Base-by-base conservation (phyloP, 1,140 invertebrate genomes). In the Lordiphosa collinella region DNA sequence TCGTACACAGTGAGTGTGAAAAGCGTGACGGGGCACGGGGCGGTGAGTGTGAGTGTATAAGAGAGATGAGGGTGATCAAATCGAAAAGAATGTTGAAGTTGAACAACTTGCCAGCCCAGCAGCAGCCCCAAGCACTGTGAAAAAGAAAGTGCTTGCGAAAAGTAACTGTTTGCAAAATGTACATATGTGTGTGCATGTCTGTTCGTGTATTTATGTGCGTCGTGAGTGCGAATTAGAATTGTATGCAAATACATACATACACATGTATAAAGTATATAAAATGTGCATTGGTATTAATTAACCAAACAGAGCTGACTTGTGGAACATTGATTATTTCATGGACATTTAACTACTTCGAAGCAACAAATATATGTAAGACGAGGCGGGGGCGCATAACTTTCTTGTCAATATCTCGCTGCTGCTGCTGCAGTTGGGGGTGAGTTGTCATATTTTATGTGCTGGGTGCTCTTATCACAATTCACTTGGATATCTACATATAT, bases 401-500 rank as follows among this genome's bases (percentile, higher is more conserved):
- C 9, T 41, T 41, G 9, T 29, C 25, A 12, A 11, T 44, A 31
- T 31, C 22, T 31, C 22, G 22, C 41, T 44, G 22, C 41, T 44
- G 25, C 7, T 29, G 41, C 41, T 44, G n/a, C n/a, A 2, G 16
- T 14, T 13, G 37, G 29, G 63, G 54, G 38, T 68, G 62, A 53
- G 38, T 59, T 59, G 49, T 56, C 31, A 31, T 65, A 8, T 29
- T 18, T 18, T 29, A 7, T 41, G 14, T 44, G 51, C 62, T 61
- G 41, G 53, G 51, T 55, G 43, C 54, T 56, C 72, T 82, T 80
- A 80, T 80, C 75, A 70, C 41, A 40, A 29, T 11, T 52, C 35
- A 40, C 25, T 29, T 50, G 53, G 56, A 66, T 51, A 67, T 31
- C 40, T 54, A 74, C 66, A 66, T 66, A 74, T 70, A 66, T 66